phyloP scores from a whole-genome alignment of 1,140 invertebrate genomes.

The Pemphigus obesinymphae region DNA sequence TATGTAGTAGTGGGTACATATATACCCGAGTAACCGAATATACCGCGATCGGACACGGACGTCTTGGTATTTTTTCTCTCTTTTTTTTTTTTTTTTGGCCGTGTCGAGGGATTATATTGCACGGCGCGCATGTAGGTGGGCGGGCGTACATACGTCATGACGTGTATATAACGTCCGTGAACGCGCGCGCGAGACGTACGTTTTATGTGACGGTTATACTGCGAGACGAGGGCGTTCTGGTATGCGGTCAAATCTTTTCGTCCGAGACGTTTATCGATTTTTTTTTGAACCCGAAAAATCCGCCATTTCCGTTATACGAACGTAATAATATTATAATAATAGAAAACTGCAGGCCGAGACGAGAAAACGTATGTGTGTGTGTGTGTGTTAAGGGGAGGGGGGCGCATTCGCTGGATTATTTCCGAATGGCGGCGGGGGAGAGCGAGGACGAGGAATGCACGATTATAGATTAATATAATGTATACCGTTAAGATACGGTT shows the following conservation, averaged over 20 bases:
- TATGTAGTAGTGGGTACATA: too few relatives aligned
- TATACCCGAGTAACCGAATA: too few relatives aligned
- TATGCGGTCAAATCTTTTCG: not conserved
- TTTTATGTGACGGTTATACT: too few relatives aligned
- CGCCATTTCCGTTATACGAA: too few relatives aligned
- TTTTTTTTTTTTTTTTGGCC: not conserved
- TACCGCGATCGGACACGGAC: not conserved
- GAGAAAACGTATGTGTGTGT: not conserved
- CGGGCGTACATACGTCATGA: not conserved
- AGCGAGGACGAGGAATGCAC: too few relatives aligned
- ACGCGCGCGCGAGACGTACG: too few relatives aligned
- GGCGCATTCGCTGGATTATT: not conserved
- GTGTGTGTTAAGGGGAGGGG: not conserved
- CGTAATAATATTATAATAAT: not conserved
- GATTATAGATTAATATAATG: too few relatives aligned
- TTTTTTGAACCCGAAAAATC: constrained; percentile 15
- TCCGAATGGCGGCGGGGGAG: not conserved
- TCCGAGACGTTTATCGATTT: constrained; percentile 21
- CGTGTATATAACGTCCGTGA: not conserved
- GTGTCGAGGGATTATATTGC: not conserved
- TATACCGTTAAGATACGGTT: not conserved
- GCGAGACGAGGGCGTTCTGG: too few relatives aligned
- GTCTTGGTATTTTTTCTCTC: not conserved
- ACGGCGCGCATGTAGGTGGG: too few relatives aligned
- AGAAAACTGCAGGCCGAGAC: too few relatives aligned